Percentiles rank a stretch among this genome's conserved stretches.
Conservation (phyloP, 2,113 vertebrate species). For the Podocnemis expansa region DNA sequence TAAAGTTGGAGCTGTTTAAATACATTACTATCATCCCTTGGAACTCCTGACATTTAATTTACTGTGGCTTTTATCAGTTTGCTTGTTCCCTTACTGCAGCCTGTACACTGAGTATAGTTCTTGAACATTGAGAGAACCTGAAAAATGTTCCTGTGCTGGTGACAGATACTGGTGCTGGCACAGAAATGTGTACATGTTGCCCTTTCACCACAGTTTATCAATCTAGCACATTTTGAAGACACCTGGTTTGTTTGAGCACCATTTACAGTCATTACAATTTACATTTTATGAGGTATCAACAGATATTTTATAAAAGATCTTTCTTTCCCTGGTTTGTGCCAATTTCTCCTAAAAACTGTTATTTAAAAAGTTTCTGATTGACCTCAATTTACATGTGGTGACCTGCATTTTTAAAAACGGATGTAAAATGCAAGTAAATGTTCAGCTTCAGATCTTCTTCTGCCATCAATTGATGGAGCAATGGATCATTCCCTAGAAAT, state of each 20-base stretch:
- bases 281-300: not conserved
- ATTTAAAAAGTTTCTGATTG: not conserved
- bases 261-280: conserved; percentile 8
- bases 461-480: accelerated
- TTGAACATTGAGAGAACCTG: not conserved
- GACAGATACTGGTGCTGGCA: not conserved
- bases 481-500: not conserved
- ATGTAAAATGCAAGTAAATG: accelerated
- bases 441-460: not conserved
- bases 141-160: not conserved
- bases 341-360: not conserved
- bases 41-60: not conserved
- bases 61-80: not conserved
- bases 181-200: not conserved
- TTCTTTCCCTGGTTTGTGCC: not conserved
- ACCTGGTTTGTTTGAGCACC: accelerated
- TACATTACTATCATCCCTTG: accelerated
- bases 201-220: not conserved
- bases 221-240: not conserved
- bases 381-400: not conserved
- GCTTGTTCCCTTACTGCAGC: not conserved
- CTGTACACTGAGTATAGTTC: not conserved
- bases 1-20: not conserved
- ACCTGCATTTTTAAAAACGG: not conserved
- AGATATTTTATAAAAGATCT: not conserved